Base-by-base conservation (phyloP, 92 coral and sea anemone genomes). In the Parazoanthus swiftii region DNA sequence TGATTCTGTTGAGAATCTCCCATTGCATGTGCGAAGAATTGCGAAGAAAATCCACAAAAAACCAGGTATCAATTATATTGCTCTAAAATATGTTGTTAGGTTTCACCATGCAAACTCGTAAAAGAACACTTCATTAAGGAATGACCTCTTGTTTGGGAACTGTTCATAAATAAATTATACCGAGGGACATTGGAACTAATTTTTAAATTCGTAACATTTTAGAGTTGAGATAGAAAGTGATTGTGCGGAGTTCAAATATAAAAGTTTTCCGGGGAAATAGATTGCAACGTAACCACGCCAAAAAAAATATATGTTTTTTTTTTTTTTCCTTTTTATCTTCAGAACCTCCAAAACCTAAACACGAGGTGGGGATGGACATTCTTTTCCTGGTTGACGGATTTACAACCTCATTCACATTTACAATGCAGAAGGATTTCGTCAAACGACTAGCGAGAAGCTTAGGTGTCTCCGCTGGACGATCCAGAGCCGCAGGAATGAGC, bases 331-430 rank as follows among this genome's bases (percentile, higher is more conserved):
- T 8, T 26, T 7, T 48, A 37, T 15, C 11, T 33, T 70, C 23
- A 84, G 87, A 84, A 70, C 66, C 35, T 26, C 87, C 87, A 84
- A 84, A 84, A 54, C 78, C 68, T 9, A 70, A 15, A 72, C 39
- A 84, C 51, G 87, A 70, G 46, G 16, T 84, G 6, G 87, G 87
- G 21, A 84, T 84, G 79, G 94, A 91, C 67, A 80, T 91, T 43
- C 88, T 92, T 29, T 92, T 92, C 85, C 43, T 92, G 73, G 58
- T 92, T n/a, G 94, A 91, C 66, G 89, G 91, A 54, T 72, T 39
- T 18, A 81, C 81, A 46, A 88, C 79, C 20, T 51, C 89, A 26
- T 77, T 79, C 38, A 86, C 86, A 26, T 91, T 91, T 56, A 65
- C 58, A 85, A 72, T 18, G 48, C 86, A 91, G 88, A 91, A 91